These are phyloP conservation scores for Aramus guarauna DNA, from an alignment of 2,113 vertebrate species.

Conservation along the genomic window DNA sequence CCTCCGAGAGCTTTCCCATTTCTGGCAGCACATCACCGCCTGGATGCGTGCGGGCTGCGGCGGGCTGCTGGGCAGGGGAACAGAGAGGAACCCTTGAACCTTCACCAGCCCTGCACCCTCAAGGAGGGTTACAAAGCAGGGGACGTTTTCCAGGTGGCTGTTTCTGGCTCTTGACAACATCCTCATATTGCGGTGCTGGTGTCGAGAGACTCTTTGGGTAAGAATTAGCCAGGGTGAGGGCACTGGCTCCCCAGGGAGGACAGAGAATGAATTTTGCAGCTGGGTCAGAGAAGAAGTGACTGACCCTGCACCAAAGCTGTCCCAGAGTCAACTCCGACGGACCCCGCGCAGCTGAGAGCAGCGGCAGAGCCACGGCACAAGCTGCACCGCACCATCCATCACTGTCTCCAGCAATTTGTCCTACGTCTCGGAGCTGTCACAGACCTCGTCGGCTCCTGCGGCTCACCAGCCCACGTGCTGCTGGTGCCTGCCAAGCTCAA, in stretches of 20 bases:
- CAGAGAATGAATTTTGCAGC: neutral
- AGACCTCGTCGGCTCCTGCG: neutral
- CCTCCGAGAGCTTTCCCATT: fast-evolving
- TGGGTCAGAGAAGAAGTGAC: neutral
- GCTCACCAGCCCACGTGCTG: neutral
- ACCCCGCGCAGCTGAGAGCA: neutral
- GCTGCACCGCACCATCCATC: neutral
- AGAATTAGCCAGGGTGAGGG: neutral
- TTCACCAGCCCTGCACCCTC: neutral
- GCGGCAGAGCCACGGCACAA: neutral
- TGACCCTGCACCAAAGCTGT: neutral
- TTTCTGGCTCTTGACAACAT: neutral
- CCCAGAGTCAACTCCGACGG: fast-evolving
- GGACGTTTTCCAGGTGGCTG: neutral
- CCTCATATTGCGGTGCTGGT: fast-evolving
- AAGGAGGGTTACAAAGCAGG: neutral
- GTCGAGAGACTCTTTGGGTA: neutral
- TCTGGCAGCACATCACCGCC: fast-evolving
- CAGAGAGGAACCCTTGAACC: neutral
- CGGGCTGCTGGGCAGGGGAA: neutral
- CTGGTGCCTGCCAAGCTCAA: neutral
- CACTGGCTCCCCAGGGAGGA: neutral
- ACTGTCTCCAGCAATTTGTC: neutral
- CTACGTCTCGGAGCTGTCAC: neutral
- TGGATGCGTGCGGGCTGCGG: fast-evolving